phyloP scores from a whole-genome alignment of 2,888 invertebrate species.

The Hyposoter dolosus region DNA sequence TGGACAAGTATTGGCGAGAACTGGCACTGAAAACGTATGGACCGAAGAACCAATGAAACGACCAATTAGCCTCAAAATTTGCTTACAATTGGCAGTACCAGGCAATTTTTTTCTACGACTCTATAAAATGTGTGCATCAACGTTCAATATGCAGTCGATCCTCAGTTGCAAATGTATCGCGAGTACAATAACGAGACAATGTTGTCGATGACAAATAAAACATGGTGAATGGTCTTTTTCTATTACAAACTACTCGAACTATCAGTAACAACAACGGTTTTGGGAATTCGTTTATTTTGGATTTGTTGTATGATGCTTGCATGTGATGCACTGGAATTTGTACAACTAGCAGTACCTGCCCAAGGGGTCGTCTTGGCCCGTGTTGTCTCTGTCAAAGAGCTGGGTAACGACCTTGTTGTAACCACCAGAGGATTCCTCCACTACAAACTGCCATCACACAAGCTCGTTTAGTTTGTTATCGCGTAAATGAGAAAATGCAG shows the following conservation, averaged over 20 bases:
- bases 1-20: background rate
- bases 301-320: slow-evolving; percentile 48
- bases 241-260: slow-evolving; percentile 11
- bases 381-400: slow-evolving; percentile 97
- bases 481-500: slow-evolving; percentile 45
- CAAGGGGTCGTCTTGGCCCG: slow-evolving; percentile 95
- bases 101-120: background rate
- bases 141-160: slow-evolving; percentile 18
- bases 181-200: slow-evolving; percentile 35
- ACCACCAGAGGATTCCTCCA: slow-evolving; percentile 86
- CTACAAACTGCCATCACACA: slow-evolving; percentile 86
- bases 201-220: background rate
- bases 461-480: slow-evolving; percentile 77
- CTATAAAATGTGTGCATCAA: slow-evolving; percentile 36
- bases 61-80: background rate
- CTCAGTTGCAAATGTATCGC: slow-evolving; percentile 18
- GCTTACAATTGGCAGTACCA: background rate
- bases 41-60: background rate
- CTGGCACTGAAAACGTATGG: background rate
- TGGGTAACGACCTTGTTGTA: slow-evolving; percentile 86
- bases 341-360: slow-evolving; percentile 91
- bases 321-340: slow-evolving; percentile 65
- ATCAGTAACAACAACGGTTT: background rate
- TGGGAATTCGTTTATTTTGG: background rate
- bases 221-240: background rate